phyloP scores from a whole-genome alignment of 2,113 vertebrate species.

The Rhadina sibilatrix region DNA sequence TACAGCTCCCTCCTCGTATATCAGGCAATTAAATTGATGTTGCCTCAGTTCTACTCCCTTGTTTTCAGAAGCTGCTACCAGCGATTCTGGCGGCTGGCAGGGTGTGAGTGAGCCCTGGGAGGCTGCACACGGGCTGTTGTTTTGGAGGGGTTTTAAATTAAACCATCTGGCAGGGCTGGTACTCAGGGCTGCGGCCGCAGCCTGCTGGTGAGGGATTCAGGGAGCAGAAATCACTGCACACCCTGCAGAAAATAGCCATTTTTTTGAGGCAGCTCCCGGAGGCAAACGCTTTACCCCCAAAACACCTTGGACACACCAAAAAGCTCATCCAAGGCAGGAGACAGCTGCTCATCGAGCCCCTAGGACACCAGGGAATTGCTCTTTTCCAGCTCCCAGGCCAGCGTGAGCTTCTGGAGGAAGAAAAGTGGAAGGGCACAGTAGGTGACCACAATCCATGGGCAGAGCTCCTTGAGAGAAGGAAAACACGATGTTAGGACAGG shows the following conservation, averaged over 20 bases:
- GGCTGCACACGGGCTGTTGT: not conserved
- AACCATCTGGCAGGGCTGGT: not conserved
- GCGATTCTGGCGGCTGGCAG: not conserved
- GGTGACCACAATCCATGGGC: not conserved
- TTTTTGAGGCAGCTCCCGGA: not conserved
- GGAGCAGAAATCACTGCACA: not conserved
- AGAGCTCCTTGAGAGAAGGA: not conserved
- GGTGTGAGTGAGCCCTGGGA: not conserved
- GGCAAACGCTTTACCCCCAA: rapidly evolving
- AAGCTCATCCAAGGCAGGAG: not conserved
- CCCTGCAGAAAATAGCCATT: rapidly evolving
- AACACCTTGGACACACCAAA: not conserved
- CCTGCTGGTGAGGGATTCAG: rapidly evolving
- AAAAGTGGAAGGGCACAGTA: not conserved
- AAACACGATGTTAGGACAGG: not conserved
- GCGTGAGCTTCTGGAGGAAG: rapidly evolving
- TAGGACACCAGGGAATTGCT: no score
- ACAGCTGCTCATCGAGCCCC: rapidly evolving
- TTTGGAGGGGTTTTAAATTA: not conserved
- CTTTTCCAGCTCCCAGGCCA: not conserved
- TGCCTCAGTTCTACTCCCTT: rapidly evolving
- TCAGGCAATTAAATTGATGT: not conserved
- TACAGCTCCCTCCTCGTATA: rapidly evolving
- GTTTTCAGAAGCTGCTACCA: not conserved
- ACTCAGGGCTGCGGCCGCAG: rapidly evolving